A percentile compares a stretch with the other conserved stretches of the same genome.
Evolutionary conservation across 1,140 invertebrate genomes (phyloP).

Genomic region (Cyphomyrmex costatus): DNA sequence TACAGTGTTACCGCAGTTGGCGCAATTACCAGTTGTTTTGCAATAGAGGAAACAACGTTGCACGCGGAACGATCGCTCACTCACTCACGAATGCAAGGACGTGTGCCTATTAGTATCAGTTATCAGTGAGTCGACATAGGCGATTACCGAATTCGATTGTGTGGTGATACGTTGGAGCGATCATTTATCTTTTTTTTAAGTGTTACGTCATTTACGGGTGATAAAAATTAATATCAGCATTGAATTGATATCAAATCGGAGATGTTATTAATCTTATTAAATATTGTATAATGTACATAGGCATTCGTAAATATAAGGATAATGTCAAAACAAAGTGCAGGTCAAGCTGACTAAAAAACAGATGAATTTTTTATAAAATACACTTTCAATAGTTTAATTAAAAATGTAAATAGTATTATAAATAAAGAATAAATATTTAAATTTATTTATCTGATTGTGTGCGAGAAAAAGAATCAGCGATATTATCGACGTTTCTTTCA

Average conservation of each 20-base stretch:
- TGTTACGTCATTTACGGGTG: not conserved
- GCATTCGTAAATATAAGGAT: not conserved
- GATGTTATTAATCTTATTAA: not conserved
- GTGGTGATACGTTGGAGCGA: not conserved
- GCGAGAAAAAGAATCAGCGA: not conserved
- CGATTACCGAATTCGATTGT: slow-evolving; percentile 27
- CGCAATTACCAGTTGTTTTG: not conserved
- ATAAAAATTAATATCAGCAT: not conserved
- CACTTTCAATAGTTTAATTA: not conserved
- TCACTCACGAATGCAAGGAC: slow-evolving; percentile 19
- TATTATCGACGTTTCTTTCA: not conserved
- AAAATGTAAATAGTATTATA: not conserved
- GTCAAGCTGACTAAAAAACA: not conserved
- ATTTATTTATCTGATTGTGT: not conserved
- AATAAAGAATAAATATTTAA: not conserved
- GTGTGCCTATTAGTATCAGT: slow-evolving; percentile 16
- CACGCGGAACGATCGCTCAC: not conserved
- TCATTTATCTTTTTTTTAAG: not conserved
- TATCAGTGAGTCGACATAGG: slow-evolving; percentile 6
- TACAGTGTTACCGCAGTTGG: too few relatives aligned
- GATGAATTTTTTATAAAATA: not conserved
- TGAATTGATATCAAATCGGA: not conserved
- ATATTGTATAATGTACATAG: slow-evolving; percentile 1
- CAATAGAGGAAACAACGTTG: slow-evolving; percentile 19
- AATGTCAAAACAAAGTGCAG: not conserved